These are phyloP conservation scores for Chionomys nivalis DNA, from an alignment of 2,113 vertebrate species.

Conservation along the genomic window DNA sequence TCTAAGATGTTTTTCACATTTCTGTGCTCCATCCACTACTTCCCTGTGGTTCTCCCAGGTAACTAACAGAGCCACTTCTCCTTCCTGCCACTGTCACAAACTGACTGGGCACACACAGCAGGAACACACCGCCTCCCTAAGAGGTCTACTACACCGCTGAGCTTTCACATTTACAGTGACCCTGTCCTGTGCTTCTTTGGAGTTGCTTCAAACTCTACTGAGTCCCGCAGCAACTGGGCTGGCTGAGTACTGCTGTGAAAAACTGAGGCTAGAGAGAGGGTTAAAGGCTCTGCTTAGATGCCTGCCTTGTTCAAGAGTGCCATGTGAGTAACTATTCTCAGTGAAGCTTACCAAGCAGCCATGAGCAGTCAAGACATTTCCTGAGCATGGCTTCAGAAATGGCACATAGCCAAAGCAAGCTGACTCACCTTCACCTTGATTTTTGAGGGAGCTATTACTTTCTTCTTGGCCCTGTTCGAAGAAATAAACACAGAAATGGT, in stretches of 20 bases:
- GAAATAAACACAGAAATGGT: constrained; percentile 69
- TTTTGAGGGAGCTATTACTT: constrained; percentile 86
- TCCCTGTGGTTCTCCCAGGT: neutral
- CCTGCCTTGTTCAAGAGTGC: neutral
- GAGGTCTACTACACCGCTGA: neutral
- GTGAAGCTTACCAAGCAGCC: neutral
- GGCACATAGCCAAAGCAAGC: neutral
- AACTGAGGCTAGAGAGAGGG: neutral
- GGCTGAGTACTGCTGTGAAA: neutral
- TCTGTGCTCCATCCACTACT: neutral
- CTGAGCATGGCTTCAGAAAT: too few relatives aligned
- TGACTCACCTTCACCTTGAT: constrained; percentile 89
- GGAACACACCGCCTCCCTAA: neutral
- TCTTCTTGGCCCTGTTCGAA: constrained; percentile 88
- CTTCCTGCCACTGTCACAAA: neutral
- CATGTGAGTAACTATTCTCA: neutral
- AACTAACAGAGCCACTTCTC: neutral
- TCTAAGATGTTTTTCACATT: neutral
- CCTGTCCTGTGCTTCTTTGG: neutral
- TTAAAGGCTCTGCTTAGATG: neutral
- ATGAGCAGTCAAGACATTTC: neutral
- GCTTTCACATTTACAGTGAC: neutral
- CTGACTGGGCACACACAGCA: too few relatives aligned
- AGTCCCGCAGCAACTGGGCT: neutral
- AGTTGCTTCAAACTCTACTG: neutral